phyloP scores from a whole-genome alignment of 2,797 vertebrate species.

The Ataeniobius toweri region DNA sequence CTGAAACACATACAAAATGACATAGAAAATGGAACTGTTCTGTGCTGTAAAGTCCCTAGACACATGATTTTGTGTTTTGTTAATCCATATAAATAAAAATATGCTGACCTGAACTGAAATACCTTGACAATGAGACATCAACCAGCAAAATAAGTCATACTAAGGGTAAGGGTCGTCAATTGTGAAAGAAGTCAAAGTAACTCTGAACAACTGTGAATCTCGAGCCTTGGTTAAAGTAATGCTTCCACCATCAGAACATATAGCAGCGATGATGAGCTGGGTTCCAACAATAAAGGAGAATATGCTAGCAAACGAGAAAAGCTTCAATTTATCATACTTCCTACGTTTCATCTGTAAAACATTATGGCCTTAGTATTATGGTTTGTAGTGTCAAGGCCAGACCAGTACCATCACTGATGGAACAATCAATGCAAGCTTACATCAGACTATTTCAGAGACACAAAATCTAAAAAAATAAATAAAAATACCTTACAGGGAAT shows the following conservation, averaged over 20 bases:
- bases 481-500: not conserved
- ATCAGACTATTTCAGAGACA: not conserved
- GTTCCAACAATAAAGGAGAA: not conserved
- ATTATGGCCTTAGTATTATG: not conserved
- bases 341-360: slow-evolving; percentile 1
- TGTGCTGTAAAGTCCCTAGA: not conserved
- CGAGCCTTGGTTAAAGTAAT: not conserved
- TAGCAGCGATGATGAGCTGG: not conserved
- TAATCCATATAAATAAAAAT: not conserved
- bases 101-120: not conserved
- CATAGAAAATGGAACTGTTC: not conserved
- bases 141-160: not conserved
- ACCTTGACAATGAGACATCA: not conserved
- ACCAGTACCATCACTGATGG: not conserved
- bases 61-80: not conserved
- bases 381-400: not conserved
- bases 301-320: not conserved
- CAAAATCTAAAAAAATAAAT: not conserved
- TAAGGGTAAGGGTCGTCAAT: not conserved
- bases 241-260: not conserved
- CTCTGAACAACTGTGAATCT: not conserved
- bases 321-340: too few species aligned
- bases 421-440: not conserved
- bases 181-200: not conserved
- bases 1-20: not conserved